Base-by-base conservation (phyloP, 1,140 invertebrate species). In the Pogonognathellus flavescens region DNA sequence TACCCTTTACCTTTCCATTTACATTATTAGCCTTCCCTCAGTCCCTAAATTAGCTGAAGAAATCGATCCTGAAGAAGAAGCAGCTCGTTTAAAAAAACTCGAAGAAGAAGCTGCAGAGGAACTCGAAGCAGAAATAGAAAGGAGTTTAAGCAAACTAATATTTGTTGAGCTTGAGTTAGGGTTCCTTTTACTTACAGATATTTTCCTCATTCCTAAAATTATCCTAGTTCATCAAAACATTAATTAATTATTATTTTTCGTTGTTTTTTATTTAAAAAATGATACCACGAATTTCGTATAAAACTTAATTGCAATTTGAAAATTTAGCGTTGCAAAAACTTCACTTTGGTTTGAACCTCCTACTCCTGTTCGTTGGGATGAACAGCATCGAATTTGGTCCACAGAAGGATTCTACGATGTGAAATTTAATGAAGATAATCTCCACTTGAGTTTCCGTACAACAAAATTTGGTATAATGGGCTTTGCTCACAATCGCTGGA, bases 331-430 rank as follows among this genome's bases (percentile, higher is more conserved):
- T 20, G 94, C 95, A 0, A 93, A 94, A 16, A 93, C 93, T 7
- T 93, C 96, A 9, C 92, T 96, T 83, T 96, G 95, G 95, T 94
- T 96, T 53, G 96, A 97, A 89, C 94, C 95, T 1, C 96, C 96
- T 0, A 92, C 94, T 13, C 93, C 95, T 5, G 95, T 94, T 16
- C 93, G 95, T 84, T 97, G 95, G 95, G 92, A 95, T 85, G 92
- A 82, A 11, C 89, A 92, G 0, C 89, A 89, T 80, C 90, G 91
- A 60, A 49, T 76, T 76, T 76, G 70, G 96, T 94, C 94, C 0
- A 95, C 93, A 1, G 92, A 94, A 82, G 93, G 95, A 88, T 92
- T 96, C 1, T 94, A 96, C 86, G 95, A 97, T 87, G 92, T 94
- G 62, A 95, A 95, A 89, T 96, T 94, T 89, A 96, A 95, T 89